Evolutionary conservation across 64 coral and sea anemone species (phyloP).

Genomic region (Actinia equina): DNA sequence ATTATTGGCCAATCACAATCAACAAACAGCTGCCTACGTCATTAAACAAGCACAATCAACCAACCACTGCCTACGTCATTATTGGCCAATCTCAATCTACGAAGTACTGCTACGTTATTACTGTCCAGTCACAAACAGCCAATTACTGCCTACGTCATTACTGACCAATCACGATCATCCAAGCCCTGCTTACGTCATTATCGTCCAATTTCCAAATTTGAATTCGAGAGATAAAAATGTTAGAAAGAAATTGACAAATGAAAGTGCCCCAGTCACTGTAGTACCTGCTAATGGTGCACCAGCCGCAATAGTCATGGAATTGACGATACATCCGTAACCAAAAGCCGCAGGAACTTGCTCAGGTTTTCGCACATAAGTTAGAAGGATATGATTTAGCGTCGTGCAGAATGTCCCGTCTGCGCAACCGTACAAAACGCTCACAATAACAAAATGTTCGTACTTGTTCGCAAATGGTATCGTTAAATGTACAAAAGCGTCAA

Average conservation of each 20-base stretch:
- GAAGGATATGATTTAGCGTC: constrained; percentile 18
- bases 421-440: constrained; percentile 28
- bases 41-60: background rate
- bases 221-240: background rate
- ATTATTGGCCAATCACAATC: background rate
- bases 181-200: background rate
- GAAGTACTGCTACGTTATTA: background rate
- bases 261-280: background rate
- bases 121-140: background rate
- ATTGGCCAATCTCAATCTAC: background rate
- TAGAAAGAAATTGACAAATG: background rate
- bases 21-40: background rate
- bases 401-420: constrained; percentile 10
- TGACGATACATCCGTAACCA: constrained; percentile 20
- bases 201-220: no score
- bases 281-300: constrained; percentile 48
- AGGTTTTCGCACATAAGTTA: constrained; percentile 23
- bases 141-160: background rate
- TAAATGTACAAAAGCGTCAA: background rate
- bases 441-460: constrained; percentile 34
- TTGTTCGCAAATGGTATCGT: background rate
- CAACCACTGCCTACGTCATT: background rate
- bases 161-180: background rate
- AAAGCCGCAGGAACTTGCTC: constrained; percentile 35
- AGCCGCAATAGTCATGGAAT: constrained; percentile 9